A percentile compares a stretch with the other conserved stretches of the same genome.
phyloP scores from a whole-genome alignment of 2,113 vertebrate species.

The Sphyrna mokarran region DNA sequence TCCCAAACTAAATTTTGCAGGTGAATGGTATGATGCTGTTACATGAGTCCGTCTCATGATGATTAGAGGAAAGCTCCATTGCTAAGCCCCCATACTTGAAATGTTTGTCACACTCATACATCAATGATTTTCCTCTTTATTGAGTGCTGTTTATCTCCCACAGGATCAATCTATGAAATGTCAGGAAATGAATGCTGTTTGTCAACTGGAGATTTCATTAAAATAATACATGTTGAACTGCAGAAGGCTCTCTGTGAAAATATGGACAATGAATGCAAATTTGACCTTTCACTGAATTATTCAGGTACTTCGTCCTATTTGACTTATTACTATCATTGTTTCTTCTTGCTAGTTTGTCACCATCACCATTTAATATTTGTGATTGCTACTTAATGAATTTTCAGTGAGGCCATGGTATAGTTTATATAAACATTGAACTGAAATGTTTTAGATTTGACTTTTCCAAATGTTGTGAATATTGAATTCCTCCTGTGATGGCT shows the following conservation, averaged over 20 bases:
- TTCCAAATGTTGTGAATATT: neutral
- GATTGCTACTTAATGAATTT: neutral
- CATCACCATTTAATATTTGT: neutral
- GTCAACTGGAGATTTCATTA: constrained; percentile 79
- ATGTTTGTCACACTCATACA: neutral
- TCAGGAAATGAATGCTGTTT: constrained; percentile 76
- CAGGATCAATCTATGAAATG: constrained; percentile 82
- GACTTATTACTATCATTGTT: neutral
- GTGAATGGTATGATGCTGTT: neutral
- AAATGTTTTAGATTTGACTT: neutral
- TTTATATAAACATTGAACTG: neutral
- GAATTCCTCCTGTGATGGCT: neutral
- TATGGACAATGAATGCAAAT: constrained; percentile 48
- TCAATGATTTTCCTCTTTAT: neutral
- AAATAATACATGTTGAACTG: constrained; percentile 58
- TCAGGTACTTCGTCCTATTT: constrained; percentile 56
- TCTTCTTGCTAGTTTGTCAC: neutral
- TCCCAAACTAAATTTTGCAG: neutral
- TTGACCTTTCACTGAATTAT: constrained; percentile 58
- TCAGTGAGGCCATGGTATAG: neutral
- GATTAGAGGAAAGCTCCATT: neutral
- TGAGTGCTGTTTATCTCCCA: neutral
- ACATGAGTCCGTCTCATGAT: neutral
- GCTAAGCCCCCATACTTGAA: neutral
- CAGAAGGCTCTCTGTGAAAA: constrained; percentile 62